Conservation (phyloP, 2,113 vertebrate species). For the Blennius ocellaris region DNA sequence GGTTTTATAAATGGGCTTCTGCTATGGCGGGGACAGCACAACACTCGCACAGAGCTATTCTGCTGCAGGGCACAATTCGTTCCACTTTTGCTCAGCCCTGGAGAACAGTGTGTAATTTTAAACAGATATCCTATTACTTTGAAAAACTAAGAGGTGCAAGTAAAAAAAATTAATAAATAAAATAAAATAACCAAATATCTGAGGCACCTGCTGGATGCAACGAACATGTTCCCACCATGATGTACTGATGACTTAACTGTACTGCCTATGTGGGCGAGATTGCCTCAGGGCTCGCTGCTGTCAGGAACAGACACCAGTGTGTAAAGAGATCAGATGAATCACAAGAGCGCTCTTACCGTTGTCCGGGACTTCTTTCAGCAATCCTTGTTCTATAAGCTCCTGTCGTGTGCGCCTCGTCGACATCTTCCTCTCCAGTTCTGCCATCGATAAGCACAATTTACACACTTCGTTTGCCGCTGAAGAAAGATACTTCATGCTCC, state of each 20-base stretch:
- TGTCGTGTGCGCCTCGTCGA: constrained; percentile 96
- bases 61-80: constrained; percentile 76
- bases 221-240: constrained; percentile 37
- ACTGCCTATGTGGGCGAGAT: constrained; percentile 56
- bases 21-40: constrained; percentile 57
- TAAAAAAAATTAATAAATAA: neutral
- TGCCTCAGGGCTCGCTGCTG: constrained; percentile 38
- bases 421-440: constrained; percentile 99
- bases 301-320: constrained; percentile 38
- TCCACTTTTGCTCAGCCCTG: constrained; percentile 76
- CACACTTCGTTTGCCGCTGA: neutral
- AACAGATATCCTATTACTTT: constrained; percentile 60
- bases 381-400: constrained; percentile 96
- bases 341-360: constrained; percentile 84
- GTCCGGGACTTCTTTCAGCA: constrained; percentile 94
- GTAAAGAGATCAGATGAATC: constrained; percentile 54
- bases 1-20: constrained; percentile 73
- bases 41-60: constrained; percentile 61
- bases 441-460: constrained; percentile 42
- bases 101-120: constrained; percentile 72
- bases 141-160: constrained; percentile 66
- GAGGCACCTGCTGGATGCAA: constrained; percentile 55
- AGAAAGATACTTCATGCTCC: neutral
- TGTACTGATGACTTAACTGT: constrained; percentile 52
- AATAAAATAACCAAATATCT: constrained; percentile 28